Base-by-base conservation (phyloP, 2,113 vertebrate genomes). In the Heloderma charlesbogerti region DNA sequence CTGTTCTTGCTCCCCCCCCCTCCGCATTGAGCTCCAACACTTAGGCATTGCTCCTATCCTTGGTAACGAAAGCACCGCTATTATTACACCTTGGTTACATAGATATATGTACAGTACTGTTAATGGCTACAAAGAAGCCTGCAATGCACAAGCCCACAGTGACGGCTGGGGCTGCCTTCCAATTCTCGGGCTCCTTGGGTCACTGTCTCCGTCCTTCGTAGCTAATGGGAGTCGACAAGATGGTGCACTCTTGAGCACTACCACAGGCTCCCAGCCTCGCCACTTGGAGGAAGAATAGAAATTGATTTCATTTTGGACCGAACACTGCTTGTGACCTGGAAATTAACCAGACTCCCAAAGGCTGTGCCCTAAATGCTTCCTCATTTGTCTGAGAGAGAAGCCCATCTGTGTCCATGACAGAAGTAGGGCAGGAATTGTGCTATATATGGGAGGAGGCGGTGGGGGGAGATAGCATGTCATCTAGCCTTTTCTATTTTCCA, bases 361-460 rank as follows among this genome's bases (percentile, higher is more conserved):
- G 96, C 96, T 96, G 92, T 96, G 97, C 97, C 96, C 98, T 88
- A 91, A 96, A 95, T 85, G 81, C 89, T 95, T 94, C 94, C 97
- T 97, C 98, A 94, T 98, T 98, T 96, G 97, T 96, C 94, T 96
- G 95, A 34, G 85, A 91, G 93, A 97, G 95, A 93, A 96, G 96
- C 95, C 95, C 94, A 84, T 16, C 69, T 94, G 96, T 93, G 91
- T 95, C 60, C 20, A 91, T 72, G 85, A 91, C 94, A 88, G 93
- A 97, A 98, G 97, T 97, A 96, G 98, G 97, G 81, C 97, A 97
- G 92, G 91, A 97, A 97, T 96, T 94, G 96, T 90, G 95, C 97
- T 96, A 96, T 93, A 96, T 93, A 2, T 86, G 91, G 94, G 94
- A 96, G 94, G 16, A 95, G 91, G 93, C 83, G 9, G 18, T 4